These are phyloP conservation scores for Poecilia gillii DNA, from an alignment of 2,797 vertebrate species.

Conservation along the genomic window DNA sequence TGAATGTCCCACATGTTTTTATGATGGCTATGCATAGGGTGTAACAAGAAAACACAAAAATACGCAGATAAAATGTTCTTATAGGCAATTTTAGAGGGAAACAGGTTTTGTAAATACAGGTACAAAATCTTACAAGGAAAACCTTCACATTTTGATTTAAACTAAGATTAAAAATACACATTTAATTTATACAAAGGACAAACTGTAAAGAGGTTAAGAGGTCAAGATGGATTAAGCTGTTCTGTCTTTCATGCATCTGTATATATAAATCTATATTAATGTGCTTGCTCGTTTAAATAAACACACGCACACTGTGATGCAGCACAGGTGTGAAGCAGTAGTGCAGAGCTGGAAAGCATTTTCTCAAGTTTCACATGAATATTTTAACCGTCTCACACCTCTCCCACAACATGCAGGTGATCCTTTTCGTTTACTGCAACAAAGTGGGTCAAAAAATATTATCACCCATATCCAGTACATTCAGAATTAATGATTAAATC, in stretches of 20 bases:
- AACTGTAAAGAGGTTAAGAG: not conserved
- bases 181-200: not conserved
- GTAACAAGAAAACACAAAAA: not conserved
- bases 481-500: not conserved
- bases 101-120: not conserved
- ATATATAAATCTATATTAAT: not conserved
- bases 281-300: not conserved
- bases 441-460: constrained; percentile 14
- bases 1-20: not conserved
- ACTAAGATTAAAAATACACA: not conserved
- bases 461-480: not conserved
- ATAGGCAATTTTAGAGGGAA: not conserved
- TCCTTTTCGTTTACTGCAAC: constrained; percentile 42
- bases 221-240: not conserved
- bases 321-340: constrained; percentile 48
- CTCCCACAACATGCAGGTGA: constrained; percentile 34
- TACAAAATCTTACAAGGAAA: not conserved
- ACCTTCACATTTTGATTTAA: not conserved
- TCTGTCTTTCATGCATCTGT: not conserved
- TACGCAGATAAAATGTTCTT: not conserved
- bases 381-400: constrained; percentile 66
- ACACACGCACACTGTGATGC: constrained; percentile 11
- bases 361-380: constrained; percentile 71
- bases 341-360: constrained; percentile 14
- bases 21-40: not conserved